phyloP scores from a whole-genome alignment of 1,140 invertebrate genomes.

The Panulirus ornatus region DNA sequence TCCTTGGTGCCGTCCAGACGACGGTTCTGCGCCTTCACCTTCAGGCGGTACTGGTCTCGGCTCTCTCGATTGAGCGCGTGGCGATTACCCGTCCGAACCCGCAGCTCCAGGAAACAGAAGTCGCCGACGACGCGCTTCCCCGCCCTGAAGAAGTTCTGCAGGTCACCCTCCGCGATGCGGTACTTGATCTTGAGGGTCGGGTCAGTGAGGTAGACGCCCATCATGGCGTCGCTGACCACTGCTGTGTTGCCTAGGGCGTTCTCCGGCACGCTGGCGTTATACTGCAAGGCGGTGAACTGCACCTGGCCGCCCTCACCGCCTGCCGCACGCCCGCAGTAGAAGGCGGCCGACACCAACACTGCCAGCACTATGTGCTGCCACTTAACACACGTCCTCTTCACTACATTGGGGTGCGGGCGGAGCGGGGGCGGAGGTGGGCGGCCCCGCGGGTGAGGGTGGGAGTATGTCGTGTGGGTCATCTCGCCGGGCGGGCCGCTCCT shows the following conservation, averaged over 20 bases:
- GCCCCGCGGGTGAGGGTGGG: slow-evolving; percentile 43
- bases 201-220: slow-evolving; percentile 82
- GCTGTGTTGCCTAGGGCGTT: slow-evolving; percentile 93
- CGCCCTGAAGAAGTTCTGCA: slow-evolving; percentile 94
- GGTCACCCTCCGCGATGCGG: slow-evolving; percentile 90
- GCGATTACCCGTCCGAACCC: slow-evolving; percentile 90
- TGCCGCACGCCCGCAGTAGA: slow-evolving; percentile 16
- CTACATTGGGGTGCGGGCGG: slow-evolving; percentile 35
- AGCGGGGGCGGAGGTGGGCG: slow-evolving; percentile 53
- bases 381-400: slow-evolving; percentile 43
- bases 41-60: slow-evolving; percentile 88
- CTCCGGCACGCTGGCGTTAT: slow-evolving; percentile 95
- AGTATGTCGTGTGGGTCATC: slow-evolving; percentile 63
- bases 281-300: slow-evolving; percentile 86
- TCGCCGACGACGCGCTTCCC: slow-evolving; percentile 92
- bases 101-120: slow-evolving; percentile 93
- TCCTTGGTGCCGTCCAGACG: slow-evolving; percentile 62
- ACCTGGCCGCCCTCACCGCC: slow-evolving; percentile 76
- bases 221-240: slow-evolving; percentile 83
- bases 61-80: slow-evolving; percentile 94
- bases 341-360: slow-evolving; percentile 13
- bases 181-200: slow-evolving; percentile 83
- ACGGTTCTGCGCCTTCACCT: slow-evolving; percentile 86
- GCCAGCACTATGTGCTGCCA: slow-evolving; percentile 49
- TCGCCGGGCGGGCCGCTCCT: slow-evolving; percentile 50